These are phyloP conservation scores for Drosophila aldrichi DNA, from an alignment of 2,888 invertebrate species.

Conservation along the genomic window DNA sequence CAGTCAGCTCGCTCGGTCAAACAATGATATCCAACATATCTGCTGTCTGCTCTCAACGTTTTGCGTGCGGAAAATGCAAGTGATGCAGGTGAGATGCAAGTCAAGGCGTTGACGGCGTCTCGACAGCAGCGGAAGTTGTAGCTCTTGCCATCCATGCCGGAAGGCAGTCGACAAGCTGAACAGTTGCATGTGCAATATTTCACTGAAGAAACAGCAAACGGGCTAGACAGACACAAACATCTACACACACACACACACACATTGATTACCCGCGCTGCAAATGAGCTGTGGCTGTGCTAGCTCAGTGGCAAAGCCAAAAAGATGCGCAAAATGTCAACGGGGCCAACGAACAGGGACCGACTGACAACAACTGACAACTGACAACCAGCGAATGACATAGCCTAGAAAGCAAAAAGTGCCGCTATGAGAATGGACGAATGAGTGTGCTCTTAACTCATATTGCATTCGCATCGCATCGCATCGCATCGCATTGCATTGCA, in stretches of 20 bases:
- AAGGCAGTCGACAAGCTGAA: constrained; percentile 68
- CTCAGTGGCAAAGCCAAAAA: constrained; percentile 44
- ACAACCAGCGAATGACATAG: constrained; percentile 47
- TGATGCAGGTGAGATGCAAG: constrained; percentile 54
- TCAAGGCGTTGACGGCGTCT: constrained; percentile 51
- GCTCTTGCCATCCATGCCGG: constrained; percentile 66
- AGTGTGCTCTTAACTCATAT: constrained; percentile 65
- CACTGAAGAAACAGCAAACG: constrained; percentile 47
- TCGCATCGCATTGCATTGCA: not conserved
- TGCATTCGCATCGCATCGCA: constrained; percentile 37
- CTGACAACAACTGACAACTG: constrained; percentile 29
- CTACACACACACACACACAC: constrained; percentile 14
- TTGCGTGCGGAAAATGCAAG: constrained; percentile 72
- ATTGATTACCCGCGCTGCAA: constrained; percentile 57
- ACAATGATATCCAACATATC: constrained; percentile 70
- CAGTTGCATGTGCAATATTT: constrained; percentile 67
- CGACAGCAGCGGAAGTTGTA: constrained; percentile 66
- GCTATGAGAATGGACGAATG: constrained; percentile 63
- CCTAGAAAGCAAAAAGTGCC: constrained; percentile 68
- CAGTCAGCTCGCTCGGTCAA: constrained; percentile 48
- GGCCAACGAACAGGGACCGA: constrained; percentile 45
- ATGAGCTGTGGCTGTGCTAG: constrained; percentile 29
- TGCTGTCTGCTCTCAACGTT: constrained; percentile 20
- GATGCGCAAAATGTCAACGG: constrained; percentile 74
- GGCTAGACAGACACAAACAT: constrained; percentile 29